Evolutionary conservation across 2,797 vertebrate species (phyloP), one percentile per base, ranked within the genome.

Genomic region (Odontamblyopus rebecca): DNA sequence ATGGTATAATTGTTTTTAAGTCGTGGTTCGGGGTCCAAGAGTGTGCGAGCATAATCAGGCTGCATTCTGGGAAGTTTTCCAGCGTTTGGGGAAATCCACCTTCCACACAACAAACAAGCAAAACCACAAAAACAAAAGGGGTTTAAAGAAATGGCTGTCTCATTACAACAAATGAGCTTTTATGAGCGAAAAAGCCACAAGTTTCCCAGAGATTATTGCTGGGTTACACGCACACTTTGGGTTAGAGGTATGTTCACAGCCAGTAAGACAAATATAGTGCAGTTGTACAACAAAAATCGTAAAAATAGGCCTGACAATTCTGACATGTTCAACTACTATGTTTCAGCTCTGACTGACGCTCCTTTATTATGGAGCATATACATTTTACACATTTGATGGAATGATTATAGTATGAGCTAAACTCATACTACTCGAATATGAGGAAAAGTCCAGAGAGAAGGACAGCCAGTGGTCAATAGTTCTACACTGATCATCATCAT

Each of bases 1-100:
- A 86, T 80, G 75, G 66, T 79, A 73, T 88, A 89, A 90, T 89
- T 91, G 84, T 89, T 92, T 89, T 86, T 79, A 89, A 88, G 88
- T 83, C 80, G 61, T 16, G 76, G 74, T 83, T 68, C 68, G 77
- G 82, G 82, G 69, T 75, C 27, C 72, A 82, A 73, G 68, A 71
- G 68, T 69, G 60, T 19, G 77, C 82, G 80, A 85, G 81, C 35
- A 75, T 72, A 66, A 66, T 66, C 23, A 73, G 71, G 71, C 72
- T 72, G 59, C 74, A 63, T 87, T 85, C 89, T 88, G 89, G 82
- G 89, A 89, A 82, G 73, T 82, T 82, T 85, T 86, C 84, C 88
- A 90, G 73, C 73, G 66, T 85, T 79, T 82, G 82, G 83, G 79
- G 79, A 85, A 89, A 86, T 90, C 86, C 84, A 82, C 81, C 82